Percentiles rank a stretch among this genome's conserved stretches.
These are phyloP conservation scores for Neodiprion virginianus DNA, from an alignment of 1,140 invertebrate genomes.

Conservation along the genomic window DNA sequence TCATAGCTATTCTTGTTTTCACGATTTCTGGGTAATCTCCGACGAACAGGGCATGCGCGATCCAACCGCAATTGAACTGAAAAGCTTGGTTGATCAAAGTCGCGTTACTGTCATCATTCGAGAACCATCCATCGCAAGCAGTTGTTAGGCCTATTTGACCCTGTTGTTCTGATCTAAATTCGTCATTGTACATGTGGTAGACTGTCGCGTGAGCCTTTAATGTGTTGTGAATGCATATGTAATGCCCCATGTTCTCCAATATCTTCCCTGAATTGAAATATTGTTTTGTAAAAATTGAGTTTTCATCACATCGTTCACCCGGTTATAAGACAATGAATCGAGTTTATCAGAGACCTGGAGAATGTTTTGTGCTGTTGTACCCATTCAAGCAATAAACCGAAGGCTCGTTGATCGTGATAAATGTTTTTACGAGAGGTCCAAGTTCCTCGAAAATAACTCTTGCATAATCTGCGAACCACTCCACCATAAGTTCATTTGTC, in stretches of 20 bases:
- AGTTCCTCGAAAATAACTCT: constrained; percentile 36
- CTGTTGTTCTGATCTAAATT: constrained; percentile 66
- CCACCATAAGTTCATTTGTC: constrained; percentile 50
- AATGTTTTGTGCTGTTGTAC: not conserved
- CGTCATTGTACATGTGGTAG: constrained; percentile 64
- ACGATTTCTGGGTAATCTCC: constrained; percentile 70
- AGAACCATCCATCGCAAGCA: constrained; percentile 26
- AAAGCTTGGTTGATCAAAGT: constrained; percentile 34
- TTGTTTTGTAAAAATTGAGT: too few relatives aligned
- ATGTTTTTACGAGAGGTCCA: constrained; percentile 35
- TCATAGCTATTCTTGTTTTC: constrained; percentile 59
- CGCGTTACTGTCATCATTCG: constrained; percentile 29
- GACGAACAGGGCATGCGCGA: constrained; percentile 68
- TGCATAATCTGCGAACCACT: constrained; percentile 41
- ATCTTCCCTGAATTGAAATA: not conserved
- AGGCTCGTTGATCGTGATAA: constrained; percentile 24
- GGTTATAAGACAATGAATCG: too few relatives aligned
- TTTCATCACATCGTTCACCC: too few relatives aligned
- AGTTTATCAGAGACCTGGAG: not conserved
- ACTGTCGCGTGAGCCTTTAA: constrained; percentile 65
- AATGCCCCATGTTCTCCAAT: constrained; percentile 39
- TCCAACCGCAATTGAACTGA: constrained; percentile 67
- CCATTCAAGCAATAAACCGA: not conserved
- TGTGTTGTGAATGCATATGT: constrained; percentile 62
- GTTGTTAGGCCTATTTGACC: constrained; percentile 55